These are phyloP conservation scores for Drosophila repleta DNA, from an alignment of 1,140 invertebrate species.

Conservation along the genomic window DNA sequence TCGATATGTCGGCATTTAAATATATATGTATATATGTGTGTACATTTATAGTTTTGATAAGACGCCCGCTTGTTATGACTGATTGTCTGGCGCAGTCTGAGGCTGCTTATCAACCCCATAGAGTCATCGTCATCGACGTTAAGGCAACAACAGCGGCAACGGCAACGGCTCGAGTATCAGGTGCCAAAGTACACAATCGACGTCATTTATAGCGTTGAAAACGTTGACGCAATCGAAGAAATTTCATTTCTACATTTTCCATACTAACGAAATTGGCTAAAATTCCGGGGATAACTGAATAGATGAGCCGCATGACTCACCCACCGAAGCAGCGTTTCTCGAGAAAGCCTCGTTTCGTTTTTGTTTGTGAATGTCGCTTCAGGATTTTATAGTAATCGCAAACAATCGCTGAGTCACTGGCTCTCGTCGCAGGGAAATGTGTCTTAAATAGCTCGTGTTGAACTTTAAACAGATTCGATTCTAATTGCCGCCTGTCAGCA, in stretches of 20 bases:
- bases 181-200: conserved; percentile 56
- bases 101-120: conserved; percentile 57
- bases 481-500: not conserved
- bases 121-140: conserved; percentile 29
- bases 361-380: no score
- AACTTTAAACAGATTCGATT: not conserved
- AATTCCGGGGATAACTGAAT: not conserved
- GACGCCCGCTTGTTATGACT: conserved; percentile 61
- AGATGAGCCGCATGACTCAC: conserved; percentile 9
- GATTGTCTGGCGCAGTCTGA: conserved; percentile 63
- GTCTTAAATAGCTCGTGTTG: conserved; percentile 5
- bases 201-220: conserved; percentile 55
- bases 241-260: no score
- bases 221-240: conserved; percentile 49
- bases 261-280: conserved; percentile 1
- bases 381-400: conserved; percentile 4
- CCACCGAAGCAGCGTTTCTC: not conserved
- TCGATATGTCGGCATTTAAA: not conserved
- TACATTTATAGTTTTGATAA: conserved; percentile 42
- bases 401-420: not conserved
- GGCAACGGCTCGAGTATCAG: conserved; percentile 36
- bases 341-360: not conserved
- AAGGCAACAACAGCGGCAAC: conserved; percentile 1
- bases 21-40: not conserved
- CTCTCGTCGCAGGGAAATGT: conserved; percentile 10